Base-by-base conservation (phyloP, 2,888 invertebrate genomes). In the Drosophila putrida region DNA sequence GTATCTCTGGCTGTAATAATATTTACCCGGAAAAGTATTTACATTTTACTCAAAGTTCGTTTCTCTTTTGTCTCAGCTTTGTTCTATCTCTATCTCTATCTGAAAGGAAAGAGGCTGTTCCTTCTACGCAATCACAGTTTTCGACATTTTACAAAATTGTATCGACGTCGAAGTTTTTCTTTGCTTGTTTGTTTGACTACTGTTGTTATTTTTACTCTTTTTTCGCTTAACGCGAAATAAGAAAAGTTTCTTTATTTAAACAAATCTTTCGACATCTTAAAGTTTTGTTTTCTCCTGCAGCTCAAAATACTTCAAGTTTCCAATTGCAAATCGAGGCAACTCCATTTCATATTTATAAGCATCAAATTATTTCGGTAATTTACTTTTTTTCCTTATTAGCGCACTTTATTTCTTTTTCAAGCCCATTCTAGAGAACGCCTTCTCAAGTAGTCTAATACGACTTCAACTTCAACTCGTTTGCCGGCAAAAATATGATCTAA, bases 11-110 rank as follows among this genome's bases (percentile, higher is more conserved):
- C 78, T 91, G 89, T 90, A 78, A 91, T 90, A 91, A 90, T 90
- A 90, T 91, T 91, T 91, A 76, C 80, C 70, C 47, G 63, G 67
- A 79, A 89, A 90, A 90, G 90, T 90, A 90, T 89, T 89, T 89
- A 89, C 90, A 89, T 89, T 84, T 85, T 76, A 70, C 77, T 85
- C 77, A 88, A 83, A 84, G 77, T 88, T 88, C 50, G 63, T 51
- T 57, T 61, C 20, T 39, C 25, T 15, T 53, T 57, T 53, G 47
- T 75, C 36, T 49, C 57, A 27, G 13, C 13, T 11, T 25, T 15
- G 31, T 53, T 9, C 1, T n/a, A 13, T 9, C 33, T n/a, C 20
- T 11, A 55, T 33, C 25, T 27, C 36, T 27, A 36, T 35, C 35
- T 44, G 36, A 50, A 27, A 2, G 41, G 33, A 41, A 33, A 13